Conservation (phyloP, 2,113 vertebrate species). For the Gobiocypris rarus region DNA sequence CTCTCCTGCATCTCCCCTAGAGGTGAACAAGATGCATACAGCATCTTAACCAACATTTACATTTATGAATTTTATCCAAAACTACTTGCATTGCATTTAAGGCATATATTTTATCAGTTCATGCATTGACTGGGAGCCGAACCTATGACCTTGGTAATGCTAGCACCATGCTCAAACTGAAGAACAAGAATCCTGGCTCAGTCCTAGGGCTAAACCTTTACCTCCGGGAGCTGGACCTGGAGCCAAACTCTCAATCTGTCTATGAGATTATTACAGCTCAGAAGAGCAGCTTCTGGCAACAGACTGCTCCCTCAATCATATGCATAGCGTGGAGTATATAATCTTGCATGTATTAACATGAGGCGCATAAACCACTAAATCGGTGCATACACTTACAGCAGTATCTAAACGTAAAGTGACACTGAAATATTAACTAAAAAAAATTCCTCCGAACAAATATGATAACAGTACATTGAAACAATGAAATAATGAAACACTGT, state of each 20-base stretch:
- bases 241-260: neutral
- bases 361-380: neutral
- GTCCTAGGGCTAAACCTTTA: neutral
- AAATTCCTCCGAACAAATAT: neutral
- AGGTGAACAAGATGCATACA: neutral
- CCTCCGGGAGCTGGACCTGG: neutral
- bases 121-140: neutral
- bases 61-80: neutral
- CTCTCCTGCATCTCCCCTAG: constrained; percentile 78
- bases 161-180: neutral
- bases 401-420: neutral
- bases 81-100: neutral
- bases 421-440: neutral
- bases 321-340: neutral
- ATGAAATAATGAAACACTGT: neutral
- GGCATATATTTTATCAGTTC: neutral
- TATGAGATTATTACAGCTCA: neutral
- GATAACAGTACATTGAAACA: neutral
- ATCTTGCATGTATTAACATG: neutral
- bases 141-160: neutral
- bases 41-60: neutral
- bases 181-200: neutral
- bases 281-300: constrained; percentile 13
- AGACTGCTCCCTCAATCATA: neutral
- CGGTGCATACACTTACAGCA: neutral